Percentiles rank a stretch among this genome's conserved stretches.
These are phyloP conservation scores for Otus sunia DNA, from an alignment of 2,113 vertebrate species.

Conservation along the genomic window DNA sequence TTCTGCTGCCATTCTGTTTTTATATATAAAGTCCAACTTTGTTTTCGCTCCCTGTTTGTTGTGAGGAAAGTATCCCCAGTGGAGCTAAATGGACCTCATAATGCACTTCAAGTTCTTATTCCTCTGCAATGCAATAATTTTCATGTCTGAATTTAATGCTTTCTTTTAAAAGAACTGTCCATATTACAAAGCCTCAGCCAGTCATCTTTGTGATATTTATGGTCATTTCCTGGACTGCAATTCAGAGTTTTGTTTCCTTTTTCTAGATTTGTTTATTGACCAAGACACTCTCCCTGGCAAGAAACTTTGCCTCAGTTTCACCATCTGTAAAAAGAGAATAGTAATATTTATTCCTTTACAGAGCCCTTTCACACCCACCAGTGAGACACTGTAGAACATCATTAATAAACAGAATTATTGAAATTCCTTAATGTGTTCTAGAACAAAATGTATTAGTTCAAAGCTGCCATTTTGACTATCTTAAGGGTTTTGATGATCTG, in stretches of 20 bases:
- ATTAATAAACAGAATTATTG: background rate
- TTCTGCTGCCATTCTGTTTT: background rate
- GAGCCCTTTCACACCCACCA: background rate
- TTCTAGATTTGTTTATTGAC: background rate
- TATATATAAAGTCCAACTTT: background rate
- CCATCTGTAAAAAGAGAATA: background rate
- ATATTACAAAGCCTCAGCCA: background rate
- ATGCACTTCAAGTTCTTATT: background rate
- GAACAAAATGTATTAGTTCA: background rate
- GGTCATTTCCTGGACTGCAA: background rate
- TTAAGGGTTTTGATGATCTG: background rate
- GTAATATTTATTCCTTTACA: background rate
- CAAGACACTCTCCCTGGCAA: accelerated
- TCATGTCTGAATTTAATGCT: background rate
- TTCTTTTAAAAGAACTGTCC: background rate
- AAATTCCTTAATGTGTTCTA: background rate
- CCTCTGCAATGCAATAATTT: background rate
- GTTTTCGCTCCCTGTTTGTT: background rate
- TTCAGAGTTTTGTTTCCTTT: background rate
- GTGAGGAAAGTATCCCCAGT: background rate
- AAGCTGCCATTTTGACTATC: background rate
- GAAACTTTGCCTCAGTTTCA: background rate
- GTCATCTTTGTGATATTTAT: background rate
- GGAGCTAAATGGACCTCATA: background rate
- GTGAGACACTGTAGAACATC: background rate